Evolutionary conservation across 2,888 invertebrate species (phyloP).

Genomic region (Camponotus fellah): DNA sequence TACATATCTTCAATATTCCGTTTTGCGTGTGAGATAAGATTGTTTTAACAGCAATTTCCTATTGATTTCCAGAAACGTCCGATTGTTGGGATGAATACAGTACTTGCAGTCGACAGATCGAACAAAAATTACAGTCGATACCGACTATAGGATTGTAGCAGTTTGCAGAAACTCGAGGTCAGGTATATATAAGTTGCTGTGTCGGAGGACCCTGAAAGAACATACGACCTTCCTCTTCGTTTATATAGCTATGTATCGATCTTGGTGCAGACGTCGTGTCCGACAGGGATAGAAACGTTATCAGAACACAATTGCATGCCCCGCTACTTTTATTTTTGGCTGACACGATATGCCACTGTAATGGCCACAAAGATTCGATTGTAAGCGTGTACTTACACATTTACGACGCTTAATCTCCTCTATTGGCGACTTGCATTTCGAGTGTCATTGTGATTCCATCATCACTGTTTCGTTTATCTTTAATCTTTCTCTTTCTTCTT

Average conservation of each 20-base stretch:
- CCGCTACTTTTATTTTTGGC: slow-evolving; percentile 31
- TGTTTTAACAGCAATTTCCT: neutral
- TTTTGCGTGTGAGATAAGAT: neutral
- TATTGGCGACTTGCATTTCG: slow-evolving; percentile 18
- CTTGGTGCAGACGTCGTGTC: slow-evolving; percentile 45
- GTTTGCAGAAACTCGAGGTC: slow-evolving; percentile 37
- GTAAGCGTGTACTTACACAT: neutral
- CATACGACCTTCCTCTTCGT: slow-evolving; percentile 39
- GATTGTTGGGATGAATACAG: neutral
- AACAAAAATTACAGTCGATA: slow-evolving; percentile 20
- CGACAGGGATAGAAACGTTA: slow-evolving; percentile 36
- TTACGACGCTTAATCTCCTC: slow-evolving; percentile 26
- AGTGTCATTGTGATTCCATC: slow-evolving; percentile 17
- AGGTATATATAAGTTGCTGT: slow-evolving; percentile 15
- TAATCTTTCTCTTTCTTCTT: slow-evolving; percentile 5
- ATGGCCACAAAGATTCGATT: slow-evolving; percentile 24
- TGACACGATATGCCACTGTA: slow-evolving; percentile 30
- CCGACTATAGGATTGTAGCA: slow-evolving; percentile 14
- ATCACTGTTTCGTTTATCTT: slow-evolving; percentile 20
- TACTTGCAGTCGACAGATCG: slow-evolving; percentile 3
- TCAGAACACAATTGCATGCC: slow-evolving; percentile 28
- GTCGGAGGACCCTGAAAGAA: slow-evolving; percentile 41
- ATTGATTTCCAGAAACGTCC: slow-evolving; percentile 7
- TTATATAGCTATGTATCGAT: slow-evolving; percentile 45
- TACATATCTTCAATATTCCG: neutral